Percentiles rank a stretch among this genome's conserved stretches.
Evolutionary conservation across 2,888 invertebrate genomes (phyloP).

Genomic region (Pyrocoelia pectoralis): DNA sequence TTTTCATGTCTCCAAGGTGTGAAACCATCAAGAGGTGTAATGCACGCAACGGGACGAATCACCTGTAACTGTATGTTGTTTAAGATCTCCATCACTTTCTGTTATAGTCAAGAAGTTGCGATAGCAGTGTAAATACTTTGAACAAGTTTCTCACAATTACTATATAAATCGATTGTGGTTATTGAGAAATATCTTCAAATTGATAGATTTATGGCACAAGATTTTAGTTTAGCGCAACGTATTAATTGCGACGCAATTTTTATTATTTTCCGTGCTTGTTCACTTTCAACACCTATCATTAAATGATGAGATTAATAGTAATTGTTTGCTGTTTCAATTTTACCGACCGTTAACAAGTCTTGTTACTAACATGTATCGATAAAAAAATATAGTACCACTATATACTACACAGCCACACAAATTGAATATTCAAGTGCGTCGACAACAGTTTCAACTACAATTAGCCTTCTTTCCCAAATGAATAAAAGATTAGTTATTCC

Average conservation of each 20-base stretch:
- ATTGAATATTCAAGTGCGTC: background rate
- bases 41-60: too few species aligned
- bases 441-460: background rate
- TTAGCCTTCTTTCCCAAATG: background rate
- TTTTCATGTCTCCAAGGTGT: too few species aligned
- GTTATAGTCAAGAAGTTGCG: constrained; percentile 10
- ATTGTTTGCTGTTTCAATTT: constrained; percentile 27
- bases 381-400: too few species aligned
- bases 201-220: constrained; percentile 41
- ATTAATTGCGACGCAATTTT: constrained; percentile 24
- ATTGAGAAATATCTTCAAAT: constrained; percentile 45
- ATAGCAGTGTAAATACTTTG: constrained; percentile 40
- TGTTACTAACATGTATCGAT: too few species aligned
- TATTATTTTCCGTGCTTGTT: constrained; percentile 15
- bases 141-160: constrained; percentile 43
- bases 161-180: constrained; percentile 45
- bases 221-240: constrained; percentile 24
- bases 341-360: constrained; percentile 2
- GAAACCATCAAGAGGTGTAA: too few species aligned
- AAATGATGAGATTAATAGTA: constrained; percentile 23
- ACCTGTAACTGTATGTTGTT: too few species aligned
- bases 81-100: too few species aligned
- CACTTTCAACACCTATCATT: constrained; percentile 35
- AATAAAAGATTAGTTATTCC: too few species aligned
- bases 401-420: too few species aligned